phyloP scores from a whole-genome alignment of 2,888 invertebrate species.

The Bembecia ichneumoniformis region DNA sequence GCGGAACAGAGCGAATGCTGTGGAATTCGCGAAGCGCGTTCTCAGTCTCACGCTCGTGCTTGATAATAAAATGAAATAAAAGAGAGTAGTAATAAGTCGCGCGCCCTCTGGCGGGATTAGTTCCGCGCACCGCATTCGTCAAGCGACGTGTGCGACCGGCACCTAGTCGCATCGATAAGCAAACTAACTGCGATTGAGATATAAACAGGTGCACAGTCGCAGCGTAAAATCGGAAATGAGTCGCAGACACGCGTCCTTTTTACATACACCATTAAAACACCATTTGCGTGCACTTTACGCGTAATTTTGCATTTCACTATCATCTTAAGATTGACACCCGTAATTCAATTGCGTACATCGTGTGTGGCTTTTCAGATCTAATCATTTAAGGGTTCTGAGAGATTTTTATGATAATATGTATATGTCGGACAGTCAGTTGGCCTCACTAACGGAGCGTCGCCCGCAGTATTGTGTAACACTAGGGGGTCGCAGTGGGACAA shows the following conservation, averaged over 20 bases:
- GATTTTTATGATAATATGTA: no score
- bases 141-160: conserved; percentile 31
- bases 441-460: no score
- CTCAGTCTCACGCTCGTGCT: conserved; percentile 3
- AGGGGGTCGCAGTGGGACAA: no score
- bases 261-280: background rate
- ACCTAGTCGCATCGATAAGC: background rate
- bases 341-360: no score
- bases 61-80: conserved; percentile 1
- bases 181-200: conserved; percentile 11
- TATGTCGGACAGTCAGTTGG: no score
- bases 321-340: no score
- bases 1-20: conserved; percentile 23
- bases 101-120: conserved; percentile 25
- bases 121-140: conserved; percentile 45
- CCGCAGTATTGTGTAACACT: no score
- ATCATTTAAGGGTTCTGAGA: no score
- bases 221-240: conserved; percentile 21
- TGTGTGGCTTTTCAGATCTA: no score
- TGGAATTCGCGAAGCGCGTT: conserved; percentile 1
- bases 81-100: conserved; percentile 13
- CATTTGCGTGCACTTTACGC: background rate
- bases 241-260: conserved; percentile 2
- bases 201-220: conserved; percentile 8
- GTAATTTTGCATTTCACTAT: no score